Evolutionary conservation across 1,140 invertebrate species (phyloP), one percentile per base, ranked within the genome.

Genomic region (Megathymus violae): DNA sequence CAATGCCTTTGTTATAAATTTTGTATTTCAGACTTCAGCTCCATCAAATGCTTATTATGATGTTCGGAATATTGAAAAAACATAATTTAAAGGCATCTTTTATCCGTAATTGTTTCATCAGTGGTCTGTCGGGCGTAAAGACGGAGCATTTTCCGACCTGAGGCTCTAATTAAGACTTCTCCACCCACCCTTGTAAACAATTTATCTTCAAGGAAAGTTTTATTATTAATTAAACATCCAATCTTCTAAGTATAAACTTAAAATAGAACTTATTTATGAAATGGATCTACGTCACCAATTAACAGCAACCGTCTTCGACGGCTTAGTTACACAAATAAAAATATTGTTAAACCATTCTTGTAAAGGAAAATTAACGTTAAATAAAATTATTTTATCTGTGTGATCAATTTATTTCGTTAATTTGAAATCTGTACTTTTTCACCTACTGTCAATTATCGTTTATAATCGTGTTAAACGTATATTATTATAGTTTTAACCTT

Each of bases 91-190:
- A 58, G n/a, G 14, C 43, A 34, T 44, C 14, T 41, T 58, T 46
- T 19, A 13, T 15, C 7, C 51, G 19, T 27, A 43, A 54, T 43
- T 54, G 19, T 43, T 43, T 43, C 51, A 11, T 54, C 51, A 41
- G 50, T 15, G 19, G 36, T 10, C 19, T 54, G 36, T 41, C 51
- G 4, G 19, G 17, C 36, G 38, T 52, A 43, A 41, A 25, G 36
- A 43, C 27, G 27, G 17, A 31, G 38, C 51, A 44, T 58, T 44
- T 58, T 15, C 15, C 9, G 17, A 6, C 10, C 31, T 27, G 2
- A 44, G 41, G 19, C n/a, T 58, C 15, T 56, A 58, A 44, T 58
- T 58, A 44, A 44, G 40, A 13, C 40, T 43, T 16, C 22, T 43
- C 40, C 14, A 44, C 22, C 15, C 52, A 16, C 40, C 38, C 47